Evolutionary conservation across 2,888 invertebrate genomes (phyloP).

Genomic region (Mesorhabditis spiculigera): DNA sequence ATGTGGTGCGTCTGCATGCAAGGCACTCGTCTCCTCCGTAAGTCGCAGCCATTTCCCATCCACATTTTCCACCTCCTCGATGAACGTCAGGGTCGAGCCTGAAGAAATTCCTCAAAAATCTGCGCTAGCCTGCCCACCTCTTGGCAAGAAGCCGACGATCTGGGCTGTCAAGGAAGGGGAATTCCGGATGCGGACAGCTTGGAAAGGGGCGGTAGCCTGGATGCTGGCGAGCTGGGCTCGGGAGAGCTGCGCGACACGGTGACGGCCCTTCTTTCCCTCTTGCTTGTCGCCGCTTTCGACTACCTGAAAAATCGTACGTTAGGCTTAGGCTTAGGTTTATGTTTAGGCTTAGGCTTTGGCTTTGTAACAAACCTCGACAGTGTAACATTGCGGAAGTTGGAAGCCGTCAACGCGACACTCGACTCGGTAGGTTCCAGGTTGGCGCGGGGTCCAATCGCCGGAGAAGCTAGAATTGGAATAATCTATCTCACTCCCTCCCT

Average conservation of each 20-base stretch:
- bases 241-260: conserved; percentile 24
- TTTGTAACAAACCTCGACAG: conserved; percentile 23
- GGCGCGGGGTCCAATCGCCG: conserved; percentile 86
- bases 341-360: no score
- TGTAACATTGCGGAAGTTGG: conserved; percentile 58
- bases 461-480: conserved; percentile 62
- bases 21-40: conserved; percentile 78
- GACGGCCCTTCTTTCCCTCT: conserved; percentile 7
- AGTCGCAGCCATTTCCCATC: conserved; percentile 93
- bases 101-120: neutral
- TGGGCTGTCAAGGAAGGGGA: conserved; percentile 45
- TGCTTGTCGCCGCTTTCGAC: neutral
- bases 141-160: conserved; percentile 26
- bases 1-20: conserved; percentile 67
- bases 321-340: no score
- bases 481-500: neutral
- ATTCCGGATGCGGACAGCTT: conserved; percentile 74
- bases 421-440: conserved; percentile 83
- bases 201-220: conserved; percentile 26
- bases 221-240: conserved; percentile 31
- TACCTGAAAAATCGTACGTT: neutral
- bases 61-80: conserved; percentile 90
- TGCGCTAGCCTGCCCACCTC: neutral
- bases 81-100: conserved; percentile 80
- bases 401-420: conserved; percentile 69